phyloP scores from a whole-genome alignment of 2,888 invertebrate genomes.

The Pyrocoelia pectoralis region DNA sequence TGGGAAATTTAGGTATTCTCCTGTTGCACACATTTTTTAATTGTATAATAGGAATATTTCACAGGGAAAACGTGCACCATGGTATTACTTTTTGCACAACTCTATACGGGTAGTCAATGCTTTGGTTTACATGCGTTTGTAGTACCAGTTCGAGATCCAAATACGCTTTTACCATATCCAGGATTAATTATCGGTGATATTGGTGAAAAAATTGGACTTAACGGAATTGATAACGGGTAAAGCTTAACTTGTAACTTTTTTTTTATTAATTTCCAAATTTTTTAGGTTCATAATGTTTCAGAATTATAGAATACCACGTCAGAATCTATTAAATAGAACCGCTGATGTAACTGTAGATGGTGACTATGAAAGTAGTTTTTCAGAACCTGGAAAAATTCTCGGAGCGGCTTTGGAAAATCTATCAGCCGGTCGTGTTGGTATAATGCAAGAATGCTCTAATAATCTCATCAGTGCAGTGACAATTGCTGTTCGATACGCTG shows the following conservation, averaged over 20 bases:
- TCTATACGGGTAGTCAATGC: constrained; percentile 78
- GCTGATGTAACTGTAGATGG: constrained; percentile 91
- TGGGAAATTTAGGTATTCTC: constrained; percentile 84
- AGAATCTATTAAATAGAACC: constrained; percentile 84
- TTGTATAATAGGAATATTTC: no score
- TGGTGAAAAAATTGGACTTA: constrained; percentile 90
- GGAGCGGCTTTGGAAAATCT: constrained; percentile 87
- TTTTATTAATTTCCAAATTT: not conserved
- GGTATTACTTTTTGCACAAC: constrained; percentile 88
- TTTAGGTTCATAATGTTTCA: constrained; percentile 85
- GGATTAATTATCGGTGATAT: constrained; percentile 91
- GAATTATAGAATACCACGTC: constrained; percentile 85
- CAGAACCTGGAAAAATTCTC: constrained; percentile 85
- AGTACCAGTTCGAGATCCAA: constrained; percentile 83
- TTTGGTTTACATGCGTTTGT: constrained; percentile 92
- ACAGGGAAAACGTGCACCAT: constrained; percentile 83
- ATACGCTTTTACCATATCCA: constrained; percentile 78
- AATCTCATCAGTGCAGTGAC: constrained; percentile 76
- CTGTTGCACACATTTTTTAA: not conserved
- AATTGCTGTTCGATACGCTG: constrained; percentile 84
- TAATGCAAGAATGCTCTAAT: constrained; percentile 71
- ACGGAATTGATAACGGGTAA: constrained; percentile 92
- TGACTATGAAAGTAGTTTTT: constrained; percentile 87
- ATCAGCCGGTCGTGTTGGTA: constrained; percentile 83
- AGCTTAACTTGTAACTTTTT: not conserved